Evolutionary conservation across 2,888 invertebrate species (phyloP), one percentile per base, ranked within the genome.

Genomic region (Phlogophora meticulosa): DNA sequence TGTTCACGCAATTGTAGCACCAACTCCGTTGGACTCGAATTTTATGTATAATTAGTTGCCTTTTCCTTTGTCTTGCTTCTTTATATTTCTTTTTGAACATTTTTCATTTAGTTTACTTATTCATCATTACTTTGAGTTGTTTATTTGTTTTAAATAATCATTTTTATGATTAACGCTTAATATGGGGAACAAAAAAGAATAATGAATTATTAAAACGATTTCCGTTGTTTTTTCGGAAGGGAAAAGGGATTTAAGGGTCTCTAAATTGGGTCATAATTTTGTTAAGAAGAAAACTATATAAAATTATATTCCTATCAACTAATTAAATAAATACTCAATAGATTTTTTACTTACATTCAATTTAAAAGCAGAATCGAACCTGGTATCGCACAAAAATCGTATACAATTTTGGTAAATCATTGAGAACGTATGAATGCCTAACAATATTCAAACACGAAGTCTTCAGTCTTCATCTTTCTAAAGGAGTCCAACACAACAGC

Each of bases 1-100:
- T 81, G 78, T 75, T 64, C 68, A 34, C n/a, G 43, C 66, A 66
- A 74, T 78, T 81, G 65, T 71, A 74, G 62, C 67, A 68, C 69
- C 69, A 56, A 52, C 24, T 45, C 56, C 17, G 63, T 53, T 51
- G 62, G 52, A 55, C 59, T 53, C 32, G 57, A 69, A 78, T 66
- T 68, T 78, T 56, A 36, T 58, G 68, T 55, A 63, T 81, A 78
- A 81, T 81, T 81, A 81, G 71, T 80, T 78, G 68, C 61, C 46
- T 63, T 69, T 57, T 32, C 24, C 71, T 78, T 81, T 79, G 67
- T 78, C 32, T 71, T 46, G 28, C 57, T 53, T 81, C 63, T 66
- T 51, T 68, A 48, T 81, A 48, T 69, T 69, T 57, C 62, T 65
- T 80, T 80, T 65, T 48, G 59, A 63, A 49, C 17, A 80, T 65